Evolutionary conservation across 2,888 invertebrate genomes (phyloP).

Genomic region (Amiota minor): DNA sequence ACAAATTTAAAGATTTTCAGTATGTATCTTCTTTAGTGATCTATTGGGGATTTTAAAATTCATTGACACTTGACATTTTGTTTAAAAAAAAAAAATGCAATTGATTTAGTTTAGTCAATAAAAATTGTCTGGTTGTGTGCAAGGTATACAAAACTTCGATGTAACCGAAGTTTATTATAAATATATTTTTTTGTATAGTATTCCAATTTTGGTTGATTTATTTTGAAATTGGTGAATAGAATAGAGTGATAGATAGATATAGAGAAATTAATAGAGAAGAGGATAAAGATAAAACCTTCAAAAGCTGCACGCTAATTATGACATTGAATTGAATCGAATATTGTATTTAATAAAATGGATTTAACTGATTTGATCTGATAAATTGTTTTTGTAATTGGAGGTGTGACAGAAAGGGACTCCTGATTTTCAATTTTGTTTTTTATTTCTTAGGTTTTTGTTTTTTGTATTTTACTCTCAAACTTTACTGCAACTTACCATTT

Average conservation of each 20-base stretch:
- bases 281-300: constrained; percentile 19
- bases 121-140: no score
- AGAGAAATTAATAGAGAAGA: constrained; percentile 26
- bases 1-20: no score
- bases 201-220: no score
- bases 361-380: background rate
- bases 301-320: constrained; percentile 34
- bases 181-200: no score
- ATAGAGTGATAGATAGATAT: constrained; percentile 34
- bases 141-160: no score
- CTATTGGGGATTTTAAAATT: no score
- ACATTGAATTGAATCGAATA: constrained; percentile 29
- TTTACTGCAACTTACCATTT: constrained; percentile 90
- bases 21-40: no score
- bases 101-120: no score
- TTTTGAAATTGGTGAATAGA: constrained; percentile 37
- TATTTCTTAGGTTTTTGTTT: constrained; percentile 10
- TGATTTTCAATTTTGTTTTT: constrained; percentile 10
- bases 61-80: no score
- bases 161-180: no score
- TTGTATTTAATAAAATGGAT: constrained; percentile 29
- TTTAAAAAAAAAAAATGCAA: no score
- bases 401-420: background rate
- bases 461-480: constrained; percentile 30
- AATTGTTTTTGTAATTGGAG: no score